phyloP scores from a whole-genome alignment of 1,140 invertebrate species.

The Halesus radiatus region DNA sequence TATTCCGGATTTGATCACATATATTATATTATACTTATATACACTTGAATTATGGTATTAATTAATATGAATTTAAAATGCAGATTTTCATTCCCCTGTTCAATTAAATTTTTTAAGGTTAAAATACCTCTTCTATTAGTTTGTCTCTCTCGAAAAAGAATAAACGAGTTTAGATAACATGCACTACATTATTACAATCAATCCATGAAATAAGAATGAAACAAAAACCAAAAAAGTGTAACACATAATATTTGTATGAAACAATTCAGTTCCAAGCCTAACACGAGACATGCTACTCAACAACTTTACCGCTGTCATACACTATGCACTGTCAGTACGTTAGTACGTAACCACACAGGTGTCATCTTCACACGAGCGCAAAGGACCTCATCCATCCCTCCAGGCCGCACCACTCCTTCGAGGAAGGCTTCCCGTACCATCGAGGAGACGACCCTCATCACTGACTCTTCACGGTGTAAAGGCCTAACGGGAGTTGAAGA shows the following conservation, averaged over 20 bases:
- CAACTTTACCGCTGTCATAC: neutral
- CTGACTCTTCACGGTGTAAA: neutral
- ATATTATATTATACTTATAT: too few species aligned
- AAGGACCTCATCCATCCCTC: neutral
- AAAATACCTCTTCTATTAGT: too few species aligned
- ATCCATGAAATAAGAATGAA: too few species aligned
- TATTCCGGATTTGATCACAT: too few species aligned
- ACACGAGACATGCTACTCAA: neutral
- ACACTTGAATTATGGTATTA: too few species aligned
- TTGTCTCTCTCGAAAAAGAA: too few species aligned
- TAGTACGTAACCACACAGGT: too few species aligned
- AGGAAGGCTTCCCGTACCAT: conserved; percentile 8
- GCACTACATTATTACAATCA: too few species aligned
- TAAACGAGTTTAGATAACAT: too few species aligned
- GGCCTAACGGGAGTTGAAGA: neutral
- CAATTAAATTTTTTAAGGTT: too few species aligned
- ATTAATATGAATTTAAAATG: too few species aligned
- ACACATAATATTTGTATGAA: neutral
- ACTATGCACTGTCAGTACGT: neutral
- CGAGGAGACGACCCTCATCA: neutral
- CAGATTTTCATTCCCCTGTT: too few species aligned
- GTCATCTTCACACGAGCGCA: conserved; percentile 33
- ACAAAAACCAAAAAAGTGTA: neutral
- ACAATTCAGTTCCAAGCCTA: neutral
- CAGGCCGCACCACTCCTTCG: neutral